Conservation (phyloP, 2,888 invertebrate species). For the Sepiola atlantica region DNA sequence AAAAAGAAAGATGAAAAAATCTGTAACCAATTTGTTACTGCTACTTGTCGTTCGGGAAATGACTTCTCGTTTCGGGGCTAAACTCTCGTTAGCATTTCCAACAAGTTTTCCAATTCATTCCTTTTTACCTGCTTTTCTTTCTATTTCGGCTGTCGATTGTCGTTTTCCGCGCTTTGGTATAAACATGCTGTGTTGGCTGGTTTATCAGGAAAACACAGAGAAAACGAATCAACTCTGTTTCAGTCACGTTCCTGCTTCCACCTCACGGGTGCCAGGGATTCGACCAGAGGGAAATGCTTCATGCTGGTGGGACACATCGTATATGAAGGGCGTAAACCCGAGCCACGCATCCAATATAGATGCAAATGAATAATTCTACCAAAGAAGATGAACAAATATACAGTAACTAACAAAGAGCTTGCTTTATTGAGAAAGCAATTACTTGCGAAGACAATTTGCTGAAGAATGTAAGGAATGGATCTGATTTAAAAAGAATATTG, state of each 20-base stretch:
- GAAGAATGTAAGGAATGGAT: too few species aligned
- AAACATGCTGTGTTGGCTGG: background rate
- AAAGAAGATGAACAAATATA: background rate
- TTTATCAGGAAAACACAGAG: background rate
- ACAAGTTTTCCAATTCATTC: background rate
- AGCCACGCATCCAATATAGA: background rate
- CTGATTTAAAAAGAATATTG: too few species aligned
- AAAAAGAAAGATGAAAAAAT: background rate
- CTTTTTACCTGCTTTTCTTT: background rate
- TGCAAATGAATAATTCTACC: background rate
- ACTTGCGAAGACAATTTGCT: too few species aligned
- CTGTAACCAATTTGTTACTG: background rate
- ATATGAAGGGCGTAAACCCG: background rate
- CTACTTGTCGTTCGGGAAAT: background rate
- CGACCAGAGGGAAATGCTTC: background rate
- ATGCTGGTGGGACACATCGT: background rate
- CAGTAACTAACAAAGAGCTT: background rate
- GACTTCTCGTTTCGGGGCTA: background rate
- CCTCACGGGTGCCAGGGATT: background rate
- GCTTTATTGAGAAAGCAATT: too few species aligned
- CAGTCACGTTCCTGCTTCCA: background rate
- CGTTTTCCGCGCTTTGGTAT: background rate
- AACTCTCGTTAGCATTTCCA: background rate
- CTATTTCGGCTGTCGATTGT: background rate
- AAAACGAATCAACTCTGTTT: background rate